Evolutionary conservation across 2,888 invertebrate genomes (phyloP), one percentile per base, ranked within the genome.

Genomic region (Caenorhabditis afra): DNA sequence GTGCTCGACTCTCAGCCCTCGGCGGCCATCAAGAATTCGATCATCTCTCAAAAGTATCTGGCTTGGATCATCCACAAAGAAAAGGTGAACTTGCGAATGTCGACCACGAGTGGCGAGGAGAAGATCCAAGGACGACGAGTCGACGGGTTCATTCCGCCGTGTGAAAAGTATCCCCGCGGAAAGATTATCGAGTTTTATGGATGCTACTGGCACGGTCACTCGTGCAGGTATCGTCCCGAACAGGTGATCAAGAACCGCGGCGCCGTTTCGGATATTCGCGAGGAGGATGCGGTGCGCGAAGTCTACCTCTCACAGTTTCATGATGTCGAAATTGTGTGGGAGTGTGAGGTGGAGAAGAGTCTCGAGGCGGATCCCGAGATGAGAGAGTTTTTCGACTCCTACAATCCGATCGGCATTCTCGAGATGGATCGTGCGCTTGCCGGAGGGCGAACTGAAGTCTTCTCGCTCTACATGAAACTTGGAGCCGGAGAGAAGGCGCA

Each of bases 131-230:
- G 20, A 2, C 47, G 29, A 14, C 47, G 37, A 0, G 61, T 62
- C 4, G 78, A 79, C 22, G 78, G 78, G 2, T 79, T 66, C 45
- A 67, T 79, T 12, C 47, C 57, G 18, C 67, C 73, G 8, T 79
- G 78, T 35, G 53, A 41, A 39, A 66, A 73, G 41, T 73, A 79
- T 45, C 73, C 67, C 3, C 16, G 62, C n/a, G 78, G 78, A 39
- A 22, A 59, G 16, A 55, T 45, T n/a, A 66, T 79, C 14, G 77
- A 77, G 12, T 57, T 39, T 14, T 20, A 39, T 35, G 59, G 59
- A 3, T 61, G 59, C 35, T 61, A 61, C 16, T 47, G 11, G 14
- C 59, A 61, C 18, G 59, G 22, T 0, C 59, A 61, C 35, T 29
- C 3, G 12, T 61, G 59, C 18, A 47, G 16, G 4, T 61, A 61